These are phyloP conservation scores for Knipowitschia caucasica DNA, from an alignment of 2,797 vertebrate genomes.

Conservation along the genomic window DNA sequence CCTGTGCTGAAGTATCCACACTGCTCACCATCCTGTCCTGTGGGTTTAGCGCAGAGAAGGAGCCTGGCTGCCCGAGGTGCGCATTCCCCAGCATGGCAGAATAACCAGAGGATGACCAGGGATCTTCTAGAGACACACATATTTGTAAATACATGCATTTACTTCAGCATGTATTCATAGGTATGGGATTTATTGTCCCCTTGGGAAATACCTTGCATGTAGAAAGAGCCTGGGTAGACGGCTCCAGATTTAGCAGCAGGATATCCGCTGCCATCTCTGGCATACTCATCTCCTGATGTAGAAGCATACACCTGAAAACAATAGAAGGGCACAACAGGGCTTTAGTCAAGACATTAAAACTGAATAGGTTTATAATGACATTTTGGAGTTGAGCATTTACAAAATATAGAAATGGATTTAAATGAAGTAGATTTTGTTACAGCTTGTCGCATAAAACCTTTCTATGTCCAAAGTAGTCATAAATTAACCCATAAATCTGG, in stretches of 20 bases:
- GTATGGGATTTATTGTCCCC: too few relatives aligned
- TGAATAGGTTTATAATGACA: too few relatives aligned
- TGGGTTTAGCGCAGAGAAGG: slow-evolving; percentile 88
- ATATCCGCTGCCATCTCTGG: slow-evolving; percentile 85
- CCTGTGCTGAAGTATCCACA: neutral
- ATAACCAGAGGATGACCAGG: slow-evolving; percentile 88
- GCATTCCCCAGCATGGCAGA: slow-evolving; percentile 87
- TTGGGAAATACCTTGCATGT: slow-evolving; percentile 86
- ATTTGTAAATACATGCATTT: slow-evolving; percentile 20
- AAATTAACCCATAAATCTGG: too few relatives aligned
- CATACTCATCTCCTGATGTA: slow-evolving; percentile 92
- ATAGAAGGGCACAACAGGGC: slow-evolving; percentile 12
- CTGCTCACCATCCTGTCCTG: slow-evolving; percentile 92
- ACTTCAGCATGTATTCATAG: neutral
- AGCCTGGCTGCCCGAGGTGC: slow-evolving; percentile 81
- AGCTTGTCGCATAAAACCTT: too few relatives aligned
- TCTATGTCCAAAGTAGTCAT: too few relatives aligned
- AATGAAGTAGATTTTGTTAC: too few relatives aligned
- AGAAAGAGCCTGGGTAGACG: slow-evolving; percentile 91
- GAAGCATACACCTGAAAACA: slow-evolving; percentile 89
- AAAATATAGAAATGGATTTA: too few relatives aligned
- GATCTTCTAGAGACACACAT: slow-evolving; percentile 80
- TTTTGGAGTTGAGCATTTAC: too few relatives aligned
- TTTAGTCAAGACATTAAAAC: too few relatives aligned
- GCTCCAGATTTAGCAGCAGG: slow-evolving; percentile 84